Conservation (phyloP, 2,797 vertebrate genomes). For the Tauraco hartlaubi region DNA sequence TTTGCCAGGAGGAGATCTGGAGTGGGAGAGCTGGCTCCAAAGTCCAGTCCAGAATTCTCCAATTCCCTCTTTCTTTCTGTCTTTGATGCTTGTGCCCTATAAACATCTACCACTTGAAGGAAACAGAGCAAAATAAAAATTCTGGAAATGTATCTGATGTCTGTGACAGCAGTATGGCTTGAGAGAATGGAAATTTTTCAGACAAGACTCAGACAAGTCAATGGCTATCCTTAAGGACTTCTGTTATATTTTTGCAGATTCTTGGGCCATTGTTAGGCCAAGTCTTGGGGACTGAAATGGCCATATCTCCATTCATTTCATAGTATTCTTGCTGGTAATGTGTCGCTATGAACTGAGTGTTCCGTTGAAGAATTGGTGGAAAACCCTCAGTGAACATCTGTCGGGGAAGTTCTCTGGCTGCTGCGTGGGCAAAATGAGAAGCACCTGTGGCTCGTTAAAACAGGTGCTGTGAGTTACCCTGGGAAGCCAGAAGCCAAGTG, state of each 20-base stretch:
- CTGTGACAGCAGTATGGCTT: neutral
- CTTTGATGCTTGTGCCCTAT: fast-evolving
- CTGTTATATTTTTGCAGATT: neutral
- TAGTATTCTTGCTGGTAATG: neutral
- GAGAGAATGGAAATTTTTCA: neutral
- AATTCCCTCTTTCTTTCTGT: neutral
- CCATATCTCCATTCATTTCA: neutral
- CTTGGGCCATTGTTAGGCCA: neutral
- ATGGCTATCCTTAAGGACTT: neutral
- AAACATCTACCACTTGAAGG: neutral
- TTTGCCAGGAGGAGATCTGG: neutral
- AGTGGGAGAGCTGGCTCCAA: neutral
- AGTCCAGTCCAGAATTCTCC: neutral
- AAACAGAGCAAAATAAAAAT: neutral
- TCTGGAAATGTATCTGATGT: neutral
- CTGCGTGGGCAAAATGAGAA: too few relatives aligned
- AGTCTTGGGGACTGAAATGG: neutral
- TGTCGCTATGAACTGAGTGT: neutral
- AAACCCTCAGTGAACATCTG: neutral
- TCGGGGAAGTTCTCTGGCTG: too few relatives aligned
- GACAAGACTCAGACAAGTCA: neutral
- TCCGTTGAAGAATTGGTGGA: neutral
- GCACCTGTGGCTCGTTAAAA: too few relatives aligned
- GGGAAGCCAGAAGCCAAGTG: too few relatives aligned
- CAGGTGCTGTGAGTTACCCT: too few relatives aligned